Evolutionary conservation across 2,113 vertebrate genomes (phyloP), one percentile per base, ranked within the genome.

Genomic region (Oncorhynchus tshawytscha): DNA sequence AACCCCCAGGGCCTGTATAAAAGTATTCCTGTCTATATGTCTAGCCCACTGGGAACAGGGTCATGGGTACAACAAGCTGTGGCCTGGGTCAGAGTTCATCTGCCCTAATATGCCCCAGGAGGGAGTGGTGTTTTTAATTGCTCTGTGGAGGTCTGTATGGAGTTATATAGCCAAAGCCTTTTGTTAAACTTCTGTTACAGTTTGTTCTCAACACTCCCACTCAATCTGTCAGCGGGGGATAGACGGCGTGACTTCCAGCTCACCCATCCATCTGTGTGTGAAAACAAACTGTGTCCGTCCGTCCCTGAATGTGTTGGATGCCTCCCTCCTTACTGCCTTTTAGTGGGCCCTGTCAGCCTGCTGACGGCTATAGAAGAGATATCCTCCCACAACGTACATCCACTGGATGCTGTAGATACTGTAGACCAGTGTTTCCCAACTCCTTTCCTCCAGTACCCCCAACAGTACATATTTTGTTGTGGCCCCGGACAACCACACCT

Each of bases 31-130:
- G 70, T 31, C 76, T 79, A 66, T 81, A 78, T 48, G 65, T 78
- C 70, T 80, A 78, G 64, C 68, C 67, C 31, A 70, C 31, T 82
- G 80, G 78, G 78, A 89, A 85, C 74, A 71, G 82, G 78, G 82
- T 88, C 81, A 86, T 72, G 75, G 66, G 69, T 83, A 82, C 77
- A 84, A 77, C 86, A 87, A 86, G 84, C 77, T 60, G 79, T 79
- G 72, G 71, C 66, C 71, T 20, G 72, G 89, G 81, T 88, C 84
- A 89, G 60, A 84, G 86, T 84, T 90, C 81, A 90, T 74, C 83
- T 83, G 81, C 81, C 87, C 81, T 86, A 82, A 78, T 83, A 80
- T 85, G 74, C 72, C 76, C 29, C 79, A 78, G 75, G 78, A 54
- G 51, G 76, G 60, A 67, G 31, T 80, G 76, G 69, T 62, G 74